Base-by-base conservation (phyloP, 2,888 invertebrate genomes). In the Sympetrum striolatum region DNA sequence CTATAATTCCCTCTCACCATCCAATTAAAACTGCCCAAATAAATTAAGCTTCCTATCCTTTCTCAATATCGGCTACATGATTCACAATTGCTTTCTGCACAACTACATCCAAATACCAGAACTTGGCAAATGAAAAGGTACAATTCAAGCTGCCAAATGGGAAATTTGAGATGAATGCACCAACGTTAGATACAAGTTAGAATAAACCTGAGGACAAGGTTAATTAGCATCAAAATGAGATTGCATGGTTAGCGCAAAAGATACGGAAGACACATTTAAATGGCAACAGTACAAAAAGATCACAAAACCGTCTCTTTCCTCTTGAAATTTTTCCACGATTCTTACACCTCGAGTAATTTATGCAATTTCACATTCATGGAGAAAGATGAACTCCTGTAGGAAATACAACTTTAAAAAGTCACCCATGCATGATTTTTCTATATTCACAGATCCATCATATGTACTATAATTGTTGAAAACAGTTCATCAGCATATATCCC, bases 371-470 rank as follows among this genome's bases (percentile, higher is more conserved):
- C 58, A 86, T 39, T 37, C 14, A 86, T 5, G 8, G 53, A 86
- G 60, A 60, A 86, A 86, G 86, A 58, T 60, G 60, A 37, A 22
- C 6, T 60, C 39, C 58, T 60, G 60, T 37, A 37, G 18, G 86
- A 86, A 86, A 60, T 37, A 86, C 60, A 82, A 15, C 60, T 86
- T 60, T 64, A n/a, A 86, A 86, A 86, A 86, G 60, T 86, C 60
- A 86, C 64, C 58, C 60, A 86, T 37, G 37, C 82, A 58, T 58
- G 35, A 82, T 35, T 82, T 82, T 82, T 44, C 44, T 8, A 44
- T 60, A 82, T 82, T 60, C 82, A 82, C 82, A 48, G 15, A 82
- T 60, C 82, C 53, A 37, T 53, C 86, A 58, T 64, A 25, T 86
- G 86, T 80, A 22, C 53, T 12, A 22, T 22, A 37, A 58, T 12